Conservation (phyloP, 35 echinoderm and acorn worm species). For the Chiridota heheva region DNA sequence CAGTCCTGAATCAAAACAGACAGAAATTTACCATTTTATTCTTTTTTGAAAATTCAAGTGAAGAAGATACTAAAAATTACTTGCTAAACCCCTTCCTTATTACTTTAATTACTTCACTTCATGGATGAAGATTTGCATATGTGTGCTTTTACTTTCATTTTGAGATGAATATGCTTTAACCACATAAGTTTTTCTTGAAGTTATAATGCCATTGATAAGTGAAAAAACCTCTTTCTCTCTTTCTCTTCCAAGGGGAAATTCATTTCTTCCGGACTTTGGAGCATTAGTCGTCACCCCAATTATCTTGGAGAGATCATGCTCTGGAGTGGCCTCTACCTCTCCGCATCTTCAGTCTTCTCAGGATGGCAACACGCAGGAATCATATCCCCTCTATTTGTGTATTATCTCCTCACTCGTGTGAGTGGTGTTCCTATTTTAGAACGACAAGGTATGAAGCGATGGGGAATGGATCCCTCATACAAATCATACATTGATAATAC, state of each 20-base stretch:
- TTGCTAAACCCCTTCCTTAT: no score
- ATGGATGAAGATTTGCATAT: neutral
- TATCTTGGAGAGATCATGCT: slow-evolving; percentile 91
- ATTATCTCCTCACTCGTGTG: slow-evolving; percentile 66
- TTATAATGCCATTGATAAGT: no score
- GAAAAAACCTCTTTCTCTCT: no score
- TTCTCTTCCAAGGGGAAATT: slow-evolving; percentile 69
- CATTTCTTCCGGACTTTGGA: slow-evolving; percentile 87
- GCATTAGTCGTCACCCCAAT: slow-evolving; percentile 94
- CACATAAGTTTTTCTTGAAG: no score
- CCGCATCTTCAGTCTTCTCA: slow-evolving; percentile 73
- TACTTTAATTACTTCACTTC: neutral
- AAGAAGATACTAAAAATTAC: no score
- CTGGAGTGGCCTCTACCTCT: slow-evolving; percentile 83
- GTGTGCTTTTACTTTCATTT: no score
- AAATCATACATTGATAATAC: slow-evolving; percentile 75
- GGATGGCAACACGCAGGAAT: slow-evolving; percentile 72
- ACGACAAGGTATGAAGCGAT: slow-evolving; percentile 76
- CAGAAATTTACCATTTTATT: no score
- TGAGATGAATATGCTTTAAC: no score
- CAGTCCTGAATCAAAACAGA: no score
- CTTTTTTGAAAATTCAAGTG: no score
- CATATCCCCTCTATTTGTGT: slow-evolving; percentile 88
- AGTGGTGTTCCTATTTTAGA: slow-evolving; percentile 86
- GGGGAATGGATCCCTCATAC: slow-evolving; percentile 60